Conservation (phyloP, 2,888 invertebrate genomes). For the Phasia obesa region DNA sequence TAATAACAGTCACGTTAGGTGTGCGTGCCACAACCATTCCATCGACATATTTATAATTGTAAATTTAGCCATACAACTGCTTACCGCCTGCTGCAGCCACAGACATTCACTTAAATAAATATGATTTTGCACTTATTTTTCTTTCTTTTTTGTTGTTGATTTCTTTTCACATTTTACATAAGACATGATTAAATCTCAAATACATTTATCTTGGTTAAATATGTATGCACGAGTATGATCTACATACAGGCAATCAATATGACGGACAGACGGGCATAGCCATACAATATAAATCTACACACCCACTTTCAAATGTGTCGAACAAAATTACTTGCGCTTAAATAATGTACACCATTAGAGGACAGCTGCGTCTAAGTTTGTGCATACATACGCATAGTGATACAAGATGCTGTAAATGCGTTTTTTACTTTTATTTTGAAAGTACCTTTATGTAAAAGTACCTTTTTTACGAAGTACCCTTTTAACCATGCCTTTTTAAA, state of each 20-base stretch:
- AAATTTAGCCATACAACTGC: constrained; percentile 17
- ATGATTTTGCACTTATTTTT: constrained; percentile 46
- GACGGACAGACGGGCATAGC: constrained; percentile 3
- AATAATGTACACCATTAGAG: not conserved
- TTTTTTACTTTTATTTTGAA: no score
- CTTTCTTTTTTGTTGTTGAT: constrained; percentile 22
- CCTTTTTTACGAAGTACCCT: no score
- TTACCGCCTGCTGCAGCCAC: constrained; percentile 18
- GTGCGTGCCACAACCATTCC: constrained; percentile 56
- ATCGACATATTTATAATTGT: constrained; percentile 35
- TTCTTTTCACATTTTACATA: constrained; percentile 43
- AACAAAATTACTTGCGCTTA: constrained; percentile 12
- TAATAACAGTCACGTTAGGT: constrained; percentile 50
- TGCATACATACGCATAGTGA: not conserved
- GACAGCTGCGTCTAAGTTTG: not conserved
- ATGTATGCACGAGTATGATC: constrained; percentile 1
- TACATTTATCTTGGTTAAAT: constrained; percentile 27
- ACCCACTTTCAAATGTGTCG: constrained; percentile 19
- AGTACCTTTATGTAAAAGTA: no score
- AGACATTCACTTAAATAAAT: constrained; percentile 52
- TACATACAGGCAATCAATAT: constrained; percentile 35
- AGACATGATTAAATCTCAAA: constrained; percentile 15
- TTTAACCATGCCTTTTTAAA: no score
- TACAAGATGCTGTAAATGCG: no score
- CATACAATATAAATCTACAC: constrained; percentile 1